These are phyloP conservation scores for Tetragnatha versicolor DNA, from an alignment of 1,140 invertebrate genomes.

Conservation along the genomic window DNA sequence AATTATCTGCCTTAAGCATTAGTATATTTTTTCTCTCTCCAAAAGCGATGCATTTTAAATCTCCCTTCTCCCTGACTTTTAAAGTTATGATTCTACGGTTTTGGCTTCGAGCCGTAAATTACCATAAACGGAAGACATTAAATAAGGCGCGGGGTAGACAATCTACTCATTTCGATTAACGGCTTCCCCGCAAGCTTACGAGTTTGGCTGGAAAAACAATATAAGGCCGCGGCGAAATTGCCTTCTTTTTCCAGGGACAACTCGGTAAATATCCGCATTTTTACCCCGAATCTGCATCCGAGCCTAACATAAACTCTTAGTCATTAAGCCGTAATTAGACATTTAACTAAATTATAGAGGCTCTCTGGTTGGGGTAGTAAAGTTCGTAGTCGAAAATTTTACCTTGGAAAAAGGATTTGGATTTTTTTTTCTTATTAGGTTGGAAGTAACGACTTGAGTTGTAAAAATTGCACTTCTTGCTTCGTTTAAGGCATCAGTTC, in stretches of 20 bases:
- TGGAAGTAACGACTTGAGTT: background rate
- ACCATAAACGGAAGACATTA: background rate
- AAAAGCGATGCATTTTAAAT: no score
- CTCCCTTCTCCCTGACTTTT: no score
- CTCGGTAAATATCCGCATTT: background rate
- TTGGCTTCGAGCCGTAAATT: background rate
- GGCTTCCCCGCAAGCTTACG: background rate
- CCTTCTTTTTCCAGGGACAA: background rate
- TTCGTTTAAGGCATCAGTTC: background rate
- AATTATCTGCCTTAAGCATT: no score
- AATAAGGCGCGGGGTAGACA: background rate
- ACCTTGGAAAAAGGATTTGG: background rate
- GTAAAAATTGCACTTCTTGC: slow-evolving; percentile 7
- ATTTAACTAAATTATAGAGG: slow-evolving; percentile 36
- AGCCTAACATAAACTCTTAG: background rate
- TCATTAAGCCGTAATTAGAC: slow-evolving; percentile 28
- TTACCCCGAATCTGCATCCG: background rate
- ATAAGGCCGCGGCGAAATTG: background rate
- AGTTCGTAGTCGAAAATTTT: background rate
- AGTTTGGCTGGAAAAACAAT: background rate
- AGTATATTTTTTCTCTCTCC: no score
- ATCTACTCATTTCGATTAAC: background rate
- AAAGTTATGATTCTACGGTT: no score
- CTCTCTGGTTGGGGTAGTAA: background rate
- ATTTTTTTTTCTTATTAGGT: background rate